Conservation (phyloP, 2,888 invertebrate species). For the Seira sanloemensis region DNA sequence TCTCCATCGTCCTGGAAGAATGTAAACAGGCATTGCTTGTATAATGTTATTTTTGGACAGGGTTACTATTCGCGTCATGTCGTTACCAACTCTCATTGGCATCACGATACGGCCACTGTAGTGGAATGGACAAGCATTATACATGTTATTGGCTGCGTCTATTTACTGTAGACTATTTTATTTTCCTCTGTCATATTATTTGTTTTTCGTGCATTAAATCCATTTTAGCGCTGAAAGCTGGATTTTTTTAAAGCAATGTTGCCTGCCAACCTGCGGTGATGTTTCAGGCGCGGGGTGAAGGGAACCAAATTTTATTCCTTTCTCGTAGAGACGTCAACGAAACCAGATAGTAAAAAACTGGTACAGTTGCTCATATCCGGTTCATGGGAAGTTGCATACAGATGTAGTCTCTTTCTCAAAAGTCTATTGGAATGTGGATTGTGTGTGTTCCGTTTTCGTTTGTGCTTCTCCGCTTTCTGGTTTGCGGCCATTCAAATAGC, state of each 20-base stretch:
- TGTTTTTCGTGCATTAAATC: conserved; percentile 54
- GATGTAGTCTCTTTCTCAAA: conserved; percentile 27
- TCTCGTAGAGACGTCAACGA: not conserved
- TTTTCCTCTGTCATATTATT: conserved; percentile 34
- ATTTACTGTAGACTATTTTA: conserved; percentile 17
- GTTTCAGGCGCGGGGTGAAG: conserved; percentile 17
- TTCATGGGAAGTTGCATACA: conserved; percentile 35
- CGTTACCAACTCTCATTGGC: not conserved
- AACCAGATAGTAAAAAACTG: not conserved
- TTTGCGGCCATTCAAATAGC: conserved; percentile 54
- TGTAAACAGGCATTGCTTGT: not conserved
- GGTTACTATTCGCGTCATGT: not conserved
- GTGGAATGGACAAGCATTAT: conserved; percentile 24
- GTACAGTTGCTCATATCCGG: conserved; percentile 42
- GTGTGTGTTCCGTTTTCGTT: not conserved
- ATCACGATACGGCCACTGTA: not conserved
- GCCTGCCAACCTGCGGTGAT: conserved; percentile 10
- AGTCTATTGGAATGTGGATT: conserved; percentile 19
- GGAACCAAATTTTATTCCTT: conserved; percentile 18
- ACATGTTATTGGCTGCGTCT: not conserved
- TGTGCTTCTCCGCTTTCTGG: conserved; percentile 41
- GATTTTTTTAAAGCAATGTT: conserved; percentile 19
- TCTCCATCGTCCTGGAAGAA: not conserved
- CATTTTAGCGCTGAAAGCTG: conserved; percentile 45
- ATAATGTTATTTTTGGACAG: not conserved